Conservation (phyloP, 2,888 invertebrate genomes). For the Crepidodera aurea region DNA sequence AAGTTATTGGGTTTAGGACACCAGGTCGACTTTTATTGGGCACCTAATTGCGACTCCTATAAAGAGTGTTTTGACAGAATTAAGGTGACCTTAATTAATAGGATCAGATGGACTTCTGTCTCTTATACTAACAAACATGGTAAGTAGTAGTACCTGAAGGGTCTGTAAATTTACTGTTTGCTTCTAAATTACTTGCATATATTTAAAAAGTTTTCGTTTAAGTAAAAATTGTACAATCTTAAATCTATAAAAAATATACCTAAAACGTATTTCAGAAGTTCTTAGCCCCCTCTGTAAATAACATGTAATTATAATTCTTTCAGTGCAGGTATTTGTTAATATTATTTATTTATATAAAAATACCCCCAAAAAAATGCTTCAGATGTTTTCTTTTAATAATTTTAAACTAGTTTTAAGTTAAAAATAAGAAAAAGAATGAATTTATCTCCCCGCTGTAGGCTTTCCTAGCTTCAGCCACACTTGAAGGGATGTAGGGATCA, state of each 20-base stretch:
- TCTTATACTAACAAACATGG: slow-evolving; percentile 64
- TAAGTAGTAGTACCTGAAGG: slow-evolving; percentile 13
- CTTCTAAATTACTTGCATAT: no score
- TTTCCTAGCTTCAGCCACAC: no score
- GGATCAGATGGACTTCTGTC: slow-evolving; percentile 53
- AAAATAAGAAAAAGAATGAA: no score
- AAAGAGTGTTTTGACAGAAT: slow-evolving; percentile 52
- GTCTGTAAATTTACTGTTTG: no score
- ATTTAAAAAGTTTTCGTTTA: no score
- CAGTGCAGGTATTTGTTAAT: neutral
- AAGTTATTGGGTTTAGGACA: slow-evolving; percentile 67
- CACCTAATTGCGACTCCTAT: slow-evolving; percentile 59
- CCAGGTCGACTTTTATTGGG: slow-evolving; percentile 78
- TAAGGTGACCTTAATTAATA: slow-evolving; percentile 57
- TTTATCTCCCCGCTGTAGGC: no score
- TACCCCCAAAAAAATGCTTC: neutral
- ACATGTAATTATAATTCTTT: neutral
- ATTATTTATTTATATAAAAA: neutral
- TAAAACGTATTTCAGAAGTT: neutral
- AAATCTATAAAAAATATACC: no score
- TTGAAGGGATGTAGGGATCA: no score
- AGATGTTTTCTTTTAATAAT: no score
- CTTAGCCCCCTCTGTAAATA: slow-evolving; percentile 1
- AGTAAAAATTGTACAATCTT: no score
- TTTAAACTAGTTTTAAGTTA: no score